These are phyloP conservation scores for Idaea biselata DNA, from an alignment of 2,888 invertebrate species.

Conservation along the genomic window DNA sequence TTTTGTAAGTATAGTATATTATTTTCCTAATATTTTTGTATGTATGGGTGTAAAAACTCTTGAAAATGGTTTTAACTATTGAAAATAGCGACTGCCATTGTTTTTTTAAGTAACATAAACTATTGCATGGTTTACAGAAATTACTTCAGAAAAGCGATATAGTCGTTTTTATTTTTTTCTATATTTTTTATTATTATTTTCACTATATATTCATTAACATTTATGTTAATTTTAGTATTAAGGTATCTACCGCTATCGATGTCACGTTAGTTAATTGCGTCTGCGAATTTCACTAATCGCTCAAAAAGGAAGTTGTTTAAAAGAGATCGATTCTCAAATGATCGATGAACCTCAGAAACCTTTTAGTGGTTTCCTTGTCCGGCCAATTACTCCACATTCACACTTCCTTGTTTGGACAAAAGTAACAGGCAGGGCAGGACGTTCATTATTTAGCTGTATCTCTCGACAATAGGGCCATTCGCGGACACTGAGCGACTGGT, in stretches of 20 bases:
- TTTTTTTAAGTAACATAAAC: too few relatives aligned
- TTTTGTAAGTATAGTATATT: too few relatives aligned
- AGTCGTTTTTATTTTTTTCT: too few relatives aligned
- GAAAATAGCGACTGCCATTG: too few relatives aligned
- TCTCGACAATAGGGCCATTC: slow-evolving; percentile 50
- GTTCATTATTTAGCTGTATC: slow-evolving; percentile 55
- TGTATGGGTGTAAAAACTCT: too few relatives aligned
- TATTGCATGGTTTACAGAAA: too few relatives aligned
- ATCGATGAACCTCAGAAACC: slow-evolving; percentile 53
- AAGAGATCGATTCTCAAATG: slow-evolving; percentile 41
- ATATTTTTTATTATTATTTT: too few relatives aligned
- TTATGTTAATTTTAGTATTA: not conserved
- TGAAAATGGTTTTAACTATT: too few relatives aligned
- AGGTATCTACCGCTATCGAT: slow-evolving; percentile 25
- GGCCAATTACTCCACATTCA: slow-evolving; percentile 57
- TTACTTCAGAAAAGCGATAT: too few relatives aligned
- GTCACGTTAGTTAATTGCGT: slow-evolving; percentile 18
- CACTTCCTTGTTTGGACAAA: slow-evolving; percentile 62
- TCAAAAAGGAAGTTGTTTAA: slow-evolving; percentile 47
- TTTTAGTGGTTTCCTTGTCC: slow-evolving; percentile 55
- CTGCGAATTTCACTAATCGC: slow-evolving; percentile 31
- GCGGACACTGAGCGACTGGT: slow-evolving; percentile 44
- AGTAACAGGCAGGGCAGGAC: slow-evolving; percentile 52
- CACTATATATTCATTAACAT: slow-evolving; percentile 31
- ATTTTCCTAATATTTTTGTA: too few relatives aligned